Evolutionary conservation across 2,797 vertebrate species (phyloP), one percentile per base, ranked within the genome.

Genomic region (Sebastes alutus): DNA sequence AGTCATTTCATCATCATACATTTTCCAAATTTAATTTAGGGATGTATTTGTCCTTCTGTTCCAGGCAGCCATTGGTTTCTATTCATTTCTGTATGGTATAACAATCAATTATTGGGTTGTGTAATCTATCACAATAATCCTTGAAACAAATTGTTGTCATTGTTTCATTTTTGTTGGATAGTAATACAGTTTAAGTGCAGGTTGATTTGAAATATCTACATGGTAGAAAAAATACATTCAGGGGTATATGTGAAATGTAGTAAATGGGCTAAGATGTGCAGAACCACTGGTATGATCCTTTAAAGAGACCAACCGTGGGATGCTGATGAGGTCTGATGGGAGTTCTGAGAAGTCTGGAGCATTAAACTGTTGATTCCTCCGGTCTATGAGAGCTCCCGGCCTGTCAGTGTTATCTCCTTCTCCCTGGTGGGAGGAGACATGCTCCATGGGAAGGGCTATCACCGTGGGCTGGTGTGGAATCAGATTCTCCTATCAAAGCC

Each of bases 341-440:
- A 91, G 78, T 86, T 91, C 55, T 83, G 85, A 89, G 87, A 85
- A 90, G 85, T 90, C 79, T 84, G 82, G 65, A 87, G 82, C 80
- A 71, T 81, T 92, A 89, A 92, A 88, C 88, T 84, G 90, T 93
- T 90, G 78, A 92, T 93, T 85, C 80, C 82, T 87, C 14, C 35
- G 3, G 30, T 81, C 77, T 71, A 23, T 66, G 58, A 84, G 69
- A 75, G 76, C 83, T 83, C 75, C 80, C 42, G 22, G 83, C 64
- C 84, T 89, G 88, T 91, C 86, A 84, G 87, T 67, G 74, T 84
- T 88, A 91, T 90, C 84, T 81, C 65, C 76, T 71, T 75, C 68
- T 89, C 87, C 87, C 87, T 83, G 80, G 84, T 86, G 91, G 83
- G 79, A 84, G 81, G 76, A 87, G 83, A 89, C 84, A 81, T 32